phyloP scores from a whole-genome alignment of 1,140 invertebrate genomes.

The Mamestra configurata region DNA sequence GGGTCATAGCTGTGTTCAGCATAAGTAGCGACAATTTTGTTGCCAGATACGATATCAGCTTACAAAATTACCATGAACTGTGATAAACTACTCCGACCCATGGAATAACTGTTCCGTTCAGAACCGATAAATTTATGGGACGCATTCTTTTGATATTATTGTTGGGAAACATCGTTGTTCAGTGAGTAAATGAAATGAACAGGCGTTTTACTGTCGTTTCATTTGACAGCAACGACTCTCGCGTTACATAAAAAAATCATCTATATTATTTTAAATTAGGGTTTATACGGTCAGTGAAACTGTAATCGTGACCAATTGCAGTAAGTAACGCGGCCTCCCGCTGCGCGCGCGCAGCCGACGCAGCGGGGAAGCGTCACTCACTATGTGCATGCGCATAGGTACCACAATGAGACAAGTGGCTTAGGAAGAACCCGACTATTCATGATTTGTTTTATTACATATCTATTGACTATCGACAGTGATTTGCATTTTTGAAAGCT shows the following conservation, averaged over 20 bases:
- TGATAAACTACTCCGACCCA: conserved; percentile 51
- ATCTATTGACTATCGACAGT: conserved; percentile 50
- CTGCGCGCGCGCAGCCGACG: conserved; percentile 63
- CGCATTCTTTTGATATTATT: conserved; percentile 40
- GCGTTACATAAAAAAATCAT: conserved; percentile 43
- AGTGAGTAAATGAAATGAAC: conserved; percentile 29
- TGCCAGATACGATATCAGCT: conserved; percentile 48
- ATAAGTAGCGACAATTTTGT: conserved; percentile 51
- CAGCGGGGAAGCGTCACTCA: conserved; percentile 66
- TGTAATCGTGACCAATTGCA: conserved; percentile 78
- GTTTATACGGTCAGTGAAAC: conserved; percentile 67
- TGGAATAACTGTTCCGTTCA: conserved; percentile 35
- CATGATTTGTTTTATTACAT: conserved; percentile 57
- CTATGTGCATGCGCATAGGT: conserved; percentile 48
- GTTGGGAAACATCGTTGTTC: conserved; percentile 16
- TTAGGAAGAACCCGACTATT: conserved; percentile 51
- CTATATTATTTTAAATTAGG: conserved; percentile 60
- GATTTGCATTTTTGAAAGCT: conserved; percentile 46
- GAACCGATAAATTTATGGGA: conserved; percentile 36
- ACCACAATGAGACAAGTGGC: conserved; percentile 49
- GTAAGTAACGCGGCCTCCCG: conserved; percentile 69
- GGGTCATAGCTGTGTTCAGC: conserved; percentile 32
- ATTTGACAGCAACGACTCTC: conserved; percentile 45
- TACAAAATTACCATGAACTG: conserved; percentile 53
- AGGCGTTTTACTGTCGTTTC: conserved; percentile 33